Evolutionary conservation across 2,113 vertebrate species (phyloP), one percentile per base, ranked within the genome.

Genomic region (Macquaria australasica): DNA sequence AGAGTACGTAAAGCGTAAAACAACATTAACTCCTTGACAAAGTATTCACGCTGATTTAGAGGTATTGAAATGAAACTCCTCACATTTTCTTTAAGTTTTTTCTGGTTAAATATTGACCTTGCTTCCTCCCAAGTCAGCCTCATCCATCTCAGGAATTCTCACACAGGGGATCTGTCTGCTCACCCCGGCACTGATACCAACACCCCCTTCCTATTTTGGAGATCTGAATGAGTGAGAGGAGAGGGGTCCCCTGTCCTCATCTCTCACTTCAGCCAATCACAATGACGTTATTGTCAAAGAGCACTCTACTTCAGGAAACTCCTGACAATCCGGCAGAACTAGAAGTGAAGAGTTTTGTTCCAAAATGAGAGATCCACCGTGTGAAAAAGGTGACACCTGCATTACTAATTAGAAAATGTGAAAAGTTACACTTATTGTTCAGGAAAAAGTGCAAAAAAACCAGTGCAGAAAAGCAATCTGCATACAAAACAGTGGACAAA

Each of bases 71-170:
- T n/a, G 31, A 18, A 85, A 75, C 48, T n/a, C 39, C 37, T 62
- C 28, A 8, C 48, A 67, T 75, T 58, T 72, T 79, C 48, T 88
- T 74, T 56, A 71, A 45, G 73, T 88, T 80, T 80, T 3, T 73
- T 67, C 58, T 39, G 71, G 87, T 91, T 91, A 88, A 91, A 91
- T 84, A 82, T 88, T 91, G 79, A 87, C 81, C 56, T 7, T 20
- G 81, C 69, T 85, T 87, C 81, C 77, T 90, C 83, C 64, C 21
- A 39, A 86, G 77, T 77, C 59, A 28, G 62, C 77, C 85, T 89
- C 77, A 94, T 93, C 85, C 62, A 81, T 90, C 88, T 91, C 64
- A 21, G 70, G 75, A 81, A 68, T 92, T 94, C 87, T 92, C 92
- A 91, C 66, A 83, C 86, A 79, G 56, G 28, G 58, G 56, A 81